Conservation (phyloP, 1,140 invertebrate genomes). For the Drosophila sucinea region DNA sequence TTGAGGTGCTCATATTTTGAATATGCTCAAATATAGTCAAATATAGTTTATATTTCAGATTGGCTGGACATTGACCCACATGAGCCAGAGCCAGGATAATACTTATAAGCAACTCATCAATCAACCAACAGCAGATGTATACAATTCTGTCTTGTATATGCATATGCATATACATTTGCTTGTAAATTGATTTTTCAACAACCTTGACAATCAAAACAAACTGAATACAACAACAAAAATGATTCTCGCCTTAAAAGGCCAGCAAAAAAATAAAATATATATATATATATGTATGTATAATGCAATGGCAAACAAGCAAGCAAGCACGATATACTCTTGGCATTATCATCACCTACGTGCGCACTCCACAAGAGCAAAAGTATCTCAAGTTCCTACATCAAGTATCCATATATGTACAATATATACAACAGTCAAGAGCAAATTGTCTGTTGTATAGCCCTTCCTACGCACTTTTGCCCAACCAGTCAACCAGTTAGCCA, state of each 20-base stretch:
- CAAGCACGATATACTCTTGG: conserved; percentile 31
- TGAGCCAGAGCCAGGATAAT: too few species aligned
- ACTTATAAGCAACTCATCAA: too few species aligned
- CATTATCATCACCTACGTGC: conserved; percentile 58
- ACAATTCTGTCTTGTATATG: too few species aligned
- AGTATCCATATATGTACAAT: conserved; percentile 23
- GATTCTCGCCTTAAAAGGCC: conserved; percentile 70
- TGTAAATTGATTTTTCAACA: conserved; percentile 67
- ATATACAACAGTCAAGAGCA: conserved; percentile 27
- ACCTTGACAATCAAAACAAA: conserved; percentile 78
- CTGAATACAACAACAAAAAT: conserved; percentile 10
- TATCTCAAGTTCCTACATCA: conserved; percentile 10
- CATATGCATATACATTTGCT: conserved; percentile 28
- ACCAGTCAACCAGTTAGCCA: conserved; percentile 25
- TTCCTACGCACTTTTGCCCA: conserved; percentile 53
- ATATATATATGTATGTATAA: not conserved
- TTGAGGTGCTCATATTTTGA: too few species aligned
- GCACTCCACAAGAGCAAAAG: conserved; percentile 19
- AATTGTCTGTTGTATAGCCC: conserved; percentile 32
- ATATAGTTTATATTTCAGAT: too few species aligned
- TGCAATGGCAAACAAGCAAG: conserved; percentile 23
- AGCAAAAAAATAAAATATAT: conserved; percentile 2
- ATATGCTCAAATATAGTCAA: too few species aligned
- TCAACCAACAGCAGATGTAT: too few species aligned
- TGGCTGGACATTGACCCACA: too few species aligned